Evolutionary conservation across 2,797 vertebrate genomes (phyloP).

Genomic region (Manis javanica): DNA sequence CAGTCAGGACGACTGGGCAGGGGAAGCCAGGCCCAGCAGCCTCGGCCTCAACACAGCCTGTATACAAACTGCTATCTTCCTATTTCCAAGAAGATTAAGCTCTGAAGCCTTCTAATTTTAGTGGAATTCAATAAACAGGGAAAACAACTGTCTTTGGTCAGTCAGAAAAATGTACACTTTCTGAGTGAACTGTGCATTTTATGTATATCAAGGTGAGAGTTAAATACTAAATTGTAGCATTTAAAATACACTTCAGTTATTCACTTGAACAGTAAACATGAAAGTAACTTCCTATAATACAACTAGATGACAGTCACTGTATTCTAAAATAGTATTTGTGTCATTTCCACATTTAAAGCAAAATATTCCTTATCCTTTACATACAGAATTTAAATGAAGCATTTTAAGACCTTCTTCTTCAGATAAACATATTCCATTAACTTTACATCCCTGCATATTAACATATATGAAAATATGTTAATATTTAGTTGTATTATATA

Average conservation of each 20-base stretch:
- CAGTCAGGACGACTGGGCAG: not conserved
- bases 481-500: too few relatives aligned
- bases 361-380: constrained; percentile 75
- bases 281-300: constrained; percentile 12
- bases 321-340: constrained; percentile 67
- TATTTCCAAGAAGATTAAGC: constrained; percentile 59
- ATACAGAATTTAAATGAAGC: constrained; percentile 54
- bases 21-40: not conserved
- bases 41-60: not conserved
- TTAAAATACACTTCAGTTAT: not conserved
- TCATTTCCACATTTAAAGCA: constrained; percentile 68
- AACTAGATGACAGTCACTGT: not conserved
- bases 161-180: constrained; percentile 76
- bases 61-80: not conserved
- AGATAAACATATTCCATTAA: constrained; percentile 59
- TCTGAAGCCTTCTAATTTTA: constrained; percentile 76
- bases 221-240: not conserved
- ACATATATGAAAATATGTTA: too few relatives aligned
- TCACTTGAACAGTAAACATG: constrained; percentile 21
- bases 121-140: constrained; percentile 58
- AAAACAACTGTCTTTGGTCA: constrained; percentile 69
- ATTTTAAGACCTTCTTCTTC: constrained; percentile 42
- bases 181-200: constrained; percentile 47
- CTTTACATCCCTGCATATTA: constrained; percentile 53
- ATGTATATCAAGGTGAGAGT: constrained; percentile 40